These are phyloP conservation scores for Physeter macrocephalus DNA, from an alignment of 2,113 vertebrate genomes.

Conservation along the genomic window DNA sequence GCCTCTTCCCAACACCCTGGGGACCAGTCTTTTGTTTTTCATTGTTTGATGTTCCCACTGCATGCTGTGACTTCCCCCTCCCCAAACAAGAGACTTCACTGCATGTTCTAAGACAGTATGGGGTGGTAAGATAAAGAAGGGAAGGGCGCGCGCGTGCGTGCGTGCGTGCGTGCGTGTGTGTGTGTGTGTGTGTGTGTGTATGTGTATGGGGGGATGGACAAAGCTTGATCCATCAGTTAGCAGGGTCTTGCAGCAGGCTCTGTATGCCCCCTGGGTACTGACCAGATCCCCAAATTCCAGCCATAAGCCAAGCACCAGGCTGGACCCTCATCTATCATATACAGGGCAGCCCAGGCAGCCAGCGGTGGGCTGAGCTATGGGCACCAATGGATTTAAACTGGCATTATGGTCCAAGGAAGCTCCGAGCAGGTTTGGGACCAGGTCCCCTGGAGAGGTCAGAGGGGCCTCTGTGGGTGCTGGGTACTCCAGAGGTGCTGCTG, in stretches of 20 bases:
- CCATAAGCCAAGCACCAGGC: conserved; percentile 11
- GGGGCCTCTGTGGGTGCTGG: conserved; percentile 58
- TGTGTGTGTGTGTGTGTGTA: background rate
- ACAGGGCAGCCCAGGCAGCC: background rate
- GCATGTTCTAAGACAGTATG: conserved; percentile 75
- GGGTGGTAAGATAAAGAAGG: conserved; percentile 32
- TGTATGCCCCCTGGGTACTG: conserved; percentile 27
- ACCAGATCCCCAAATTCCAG: conserved; percentile 43
- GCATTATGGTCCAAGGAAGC: conserved; percentile 20
- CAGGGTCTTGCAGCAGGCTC: conserved; percentile 35
- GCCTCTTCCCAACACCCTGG: conserved; percentile 45
- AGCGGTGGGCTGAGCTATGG: background rate
- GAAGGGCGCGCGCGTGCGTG: background rate
- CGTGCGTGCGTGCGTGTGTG: background rate
- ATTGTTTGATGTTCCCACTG: conserved; percentile 61
- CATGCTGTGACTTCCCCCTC: conserved; percentile 63
- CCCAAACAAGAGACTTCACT: conserved; percentile 62
- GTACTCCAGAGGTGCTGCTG: conserved; percentile 52
- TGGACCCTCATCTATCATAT: background rate
- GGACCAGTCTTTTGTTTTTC: conserved; percentile 53
- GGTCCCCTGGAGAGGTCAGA: conserved; percentile 17
- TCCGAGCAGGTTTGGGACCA: background rate
- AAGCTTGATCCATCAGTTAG: background rate
- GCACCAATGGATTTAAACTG: conserved; percentile 39
- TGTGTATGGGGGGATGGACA: background rate